Percentiles rank a stretch among this genome's conserved stretches.
phyloP scores from a whole-genome alignment of 2,888 invertebrate species.

The Coenonympha glycerion region DNA sequence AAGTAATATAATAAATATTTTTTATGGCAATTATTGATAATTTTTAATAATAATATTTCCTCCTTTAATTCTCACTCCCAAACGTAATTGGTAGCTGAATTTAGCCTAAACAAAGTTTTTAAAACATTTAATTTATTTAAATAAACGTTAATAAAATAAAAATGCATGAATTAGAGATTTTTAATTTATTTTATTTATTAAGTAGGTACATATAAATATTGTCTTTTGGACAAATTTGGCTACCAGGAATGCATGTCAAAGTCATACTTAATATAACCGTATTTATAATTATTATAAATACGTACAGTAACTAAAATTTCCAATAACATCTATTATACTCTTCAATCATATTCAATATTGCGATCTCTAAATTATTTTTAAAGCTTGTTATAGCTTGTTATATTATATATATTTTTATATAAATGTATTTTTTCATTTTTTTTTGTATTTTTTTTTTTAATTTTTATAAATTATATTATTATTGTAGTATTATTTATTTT shows the following conservation, averaged over 20 bases:
- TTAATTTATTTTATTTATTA: conserved; percentile 19
- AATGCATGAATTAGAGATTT: conserved; percentile 5
- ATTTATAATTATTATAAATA: neutral
- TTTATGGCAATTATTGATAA: neutral
- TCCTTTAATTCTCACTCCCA: conserved; percentile 27
- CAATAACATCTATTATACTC: neutral
- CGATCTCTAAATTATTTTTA: conserved; percentile 2
- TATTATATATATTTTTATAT: too few species aligned
- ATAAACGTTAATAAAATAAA: conserved; percentile 3
- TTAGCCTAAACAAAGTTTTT: conserved; percentile 35
- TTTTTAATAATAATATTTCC: neutral
- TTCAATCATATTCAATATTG: neutral
- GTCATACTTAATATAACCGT: too few species aligned
- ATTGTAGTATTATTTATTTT: neutral
- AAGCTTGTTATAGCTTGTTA: too few species aligned
- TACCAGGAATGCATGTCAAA: conserved; percentile 41
- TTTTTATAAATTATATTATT: neutral
- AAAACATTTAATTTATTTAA: neutral
- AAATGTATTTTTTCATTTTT: too few species aligned
- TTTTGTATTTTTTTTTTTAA: too few species aligned
- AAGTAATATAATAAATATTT: too few species aligned
- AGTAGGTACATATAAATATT: conserved; percentile 59
- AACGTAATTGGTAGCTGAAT: conserved; percentile 62
- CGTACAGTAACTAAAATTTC: neutral
- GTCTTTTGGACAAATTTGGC: conserved; percentile 72